A percentile compares a stretch with the other conserved stretches of the same genome.
Conservation (phyloP, 2,797 vertebrate genomes). For the Pantherophis alleghaniensis region DNA sequence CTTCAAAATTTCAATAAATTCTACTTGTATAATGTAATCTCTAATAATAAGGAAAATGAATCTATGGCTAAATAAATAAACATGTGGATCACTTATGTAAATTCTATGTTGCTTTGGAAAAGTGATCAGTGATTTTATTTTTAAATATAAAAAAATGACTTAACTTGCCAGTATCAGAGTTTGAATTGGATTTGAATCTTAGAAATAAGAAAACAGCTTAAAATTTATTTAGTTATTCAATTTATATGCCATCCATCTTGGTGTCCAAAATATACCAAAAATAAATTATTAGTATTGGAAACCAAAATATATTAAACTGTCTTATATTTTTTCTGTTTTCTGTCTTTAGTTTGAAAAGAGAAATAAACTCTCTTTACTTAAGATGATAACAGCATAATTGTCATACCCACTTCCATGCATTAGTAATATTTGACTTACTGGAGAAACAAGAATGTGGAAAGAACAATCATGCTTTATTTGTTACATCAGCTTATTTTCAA, state of each 20-base stretch:
- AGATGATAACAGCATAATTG: background rate
- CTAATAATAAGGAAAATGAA: too few species aligned
- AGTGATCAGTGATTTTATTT: background rate
- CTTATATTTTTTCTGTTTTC: background rate
- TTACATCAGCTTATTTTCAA: background rate
- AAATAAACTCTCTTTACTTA: background rate
- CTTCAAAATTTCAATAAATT: too few species aligned
- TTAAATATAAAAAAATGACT: background rate
- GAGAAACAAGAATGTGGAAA: background rate
- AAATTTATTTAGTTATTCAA: background rate
- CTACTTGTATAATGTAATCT: too few species aligned
- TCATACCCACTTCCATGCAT: background rate
- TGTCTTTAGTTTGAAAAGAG: background rate
- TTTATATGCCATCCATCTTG: background rate
- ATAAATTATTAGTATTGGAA: background rate
- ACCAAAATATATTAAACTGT: background rate
- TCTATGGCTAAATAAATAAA: background rate
- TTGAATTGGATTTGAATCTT: background rate
- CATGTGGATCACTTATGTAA: background rate
- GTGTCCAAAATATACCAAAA: background rate
- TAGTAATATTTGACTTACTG: background rate
- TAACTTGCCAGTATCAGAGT: background rate
- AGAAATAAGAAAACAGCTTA: background rate
- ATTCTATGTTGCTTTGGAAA: background rate
- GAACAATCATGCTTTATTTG: background rate